These are phyloP conservation scores for Pyxicephalus adspersus DNA, from an alignment of 2,113 vertebrate species.

Conservation along the genomic window DNA sequence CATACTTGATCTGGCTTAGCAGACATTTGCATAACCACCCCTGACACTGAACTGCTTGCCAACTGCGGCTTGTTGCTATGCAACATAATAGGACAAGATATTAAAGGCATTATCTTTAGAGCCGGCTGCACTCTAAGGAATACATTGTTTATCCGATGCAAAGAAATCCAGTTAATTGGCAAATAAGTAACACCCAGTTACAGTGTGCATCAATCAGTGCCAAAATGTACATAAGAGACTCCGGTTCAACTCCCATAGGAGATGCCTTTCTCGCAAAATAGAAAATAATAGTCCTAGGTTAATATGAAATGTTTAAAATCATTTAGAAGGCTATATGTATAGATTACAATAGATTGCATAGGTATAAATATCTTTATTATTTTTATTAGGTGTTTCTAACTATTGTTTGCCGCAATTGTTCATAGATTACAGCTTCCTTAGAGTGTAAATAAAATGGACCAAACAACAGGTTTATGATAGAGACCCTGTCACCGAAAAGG, in stretches of 20 bases:
- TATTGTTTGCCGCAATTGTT: too few relatives aligned
- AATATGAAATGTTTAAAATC: too few relatives aligned
- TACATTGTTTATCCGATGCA: slow-evolving; percentile 48
- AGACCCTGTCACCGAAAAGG: too few relatives aligned
- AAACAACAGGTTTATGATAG: too few relatives aligned
- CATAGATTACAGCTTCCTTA: too few relatives aligned
- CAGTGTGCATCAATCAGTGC: slow-evolving; percentile 16
- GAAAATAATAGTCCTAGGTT: too few relatives aligned
- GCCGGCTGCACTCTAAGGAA: slow-evolving; percentile 27
- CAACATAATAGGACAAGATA: slow-evolving; percentile 23
- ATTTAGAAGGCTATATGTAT: too few relatives aligned
- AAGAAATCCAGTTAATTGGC: slow-evolving; percentile 38
- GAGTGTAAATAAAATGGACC: too few relatives aligned
- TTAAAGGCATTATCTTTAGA: slow-evolving; percentile 43
- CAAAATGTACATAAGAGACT: background rate
- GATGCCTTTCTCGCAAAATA: background rate
- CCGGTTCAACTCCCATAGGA: background rate
- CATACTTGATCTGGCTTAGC: slow-evolving; percentile 1
- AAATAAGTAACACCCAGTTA: slow-evolving; percentile 34
- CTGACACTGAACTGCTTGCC: slow-evolving; percentile 31
- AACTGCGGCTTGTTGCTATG: slow-evolving; percentile 35
- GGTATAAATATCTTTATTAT: too few relatives aligned
- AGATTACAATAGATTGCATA: too few relatives aligned
- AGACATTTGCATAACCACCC: slow-evolving; percentile 30
- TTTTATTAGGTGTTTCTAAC: too few relatives aligned